A percentile compares a stretch with the other conserved stretches of the same genome.
These are phyloP conservation scores for Tenebrosternarchus preto DNA, from an alignment of 2,113 vertebrate species.

Conservation along the genomic window DNA sequence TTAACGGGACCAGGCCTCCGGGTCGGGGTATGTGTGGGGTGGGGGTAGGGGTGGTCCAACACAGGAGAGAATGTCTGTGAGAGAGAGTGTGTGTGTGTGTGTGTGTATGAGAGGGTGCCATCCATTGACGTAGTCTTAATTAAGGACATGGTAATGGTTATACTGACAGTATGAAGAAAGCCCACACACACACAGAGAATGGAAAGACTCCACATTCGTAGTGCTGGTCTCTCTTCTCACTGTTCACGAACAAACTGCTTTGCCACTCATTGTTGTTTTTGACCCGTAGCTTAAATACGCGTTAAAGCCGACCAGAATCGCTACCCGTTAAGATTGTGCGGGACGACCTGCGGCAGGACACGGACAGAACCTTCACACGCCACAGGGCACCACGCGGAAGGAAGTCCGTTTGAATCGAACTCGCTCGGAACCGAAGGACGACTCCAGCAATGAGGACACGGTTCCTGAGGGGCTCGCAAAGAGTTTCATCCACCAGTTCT, in stretches of 20 bases:
- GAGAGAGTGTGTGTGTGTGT: constrained; percentile 59
- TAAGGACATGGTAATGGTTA: constrained; percentile 72
- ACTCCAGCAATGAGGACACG: constrained; percentile 66
- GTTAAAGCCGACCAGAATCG: too few relatives aligned
- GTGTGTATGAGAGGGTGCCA: constrained; percentile 51
- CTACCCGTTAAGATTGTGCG: too few relatives aligned
- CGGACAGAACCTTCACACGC: background rate
- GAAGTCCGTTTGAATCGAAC: constrained; percentile 45
- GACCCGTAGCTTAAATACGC: too few relatives aligned
- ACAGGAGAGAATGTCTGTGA: constrained; percentile 65
- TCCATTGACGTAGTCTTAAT: constrained; percentile 86
- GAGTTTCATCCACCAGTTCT: constrained; percentile 50
- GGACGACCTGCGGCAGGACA: background rate
- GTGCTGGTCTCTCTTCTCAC: background rate
- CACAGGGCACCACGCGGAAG: background rate
- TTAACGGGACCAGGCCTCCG: constrained; percentile 82
- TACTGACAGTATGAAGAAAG: constrained; percentile 26
- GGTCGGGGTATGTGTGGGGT: constrained; percentile 42
- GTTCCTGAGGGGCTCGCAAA: constrained; percentile 51
- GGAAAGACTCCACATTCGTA: constrained; percentile 65
- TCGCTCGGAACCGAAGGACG: constrained; percentile 67
- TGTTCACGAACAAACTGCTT: background rate
- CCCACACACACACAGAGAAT: constrained; percentile 77
- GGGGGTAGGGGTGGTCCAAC: constrained; percentile 15
- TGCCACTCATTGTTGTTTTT: background rate